Base-by-base conservation (phyloP, 2,888 invertebrate genomes). In the Reticulitermes lucifugus region DNA sequence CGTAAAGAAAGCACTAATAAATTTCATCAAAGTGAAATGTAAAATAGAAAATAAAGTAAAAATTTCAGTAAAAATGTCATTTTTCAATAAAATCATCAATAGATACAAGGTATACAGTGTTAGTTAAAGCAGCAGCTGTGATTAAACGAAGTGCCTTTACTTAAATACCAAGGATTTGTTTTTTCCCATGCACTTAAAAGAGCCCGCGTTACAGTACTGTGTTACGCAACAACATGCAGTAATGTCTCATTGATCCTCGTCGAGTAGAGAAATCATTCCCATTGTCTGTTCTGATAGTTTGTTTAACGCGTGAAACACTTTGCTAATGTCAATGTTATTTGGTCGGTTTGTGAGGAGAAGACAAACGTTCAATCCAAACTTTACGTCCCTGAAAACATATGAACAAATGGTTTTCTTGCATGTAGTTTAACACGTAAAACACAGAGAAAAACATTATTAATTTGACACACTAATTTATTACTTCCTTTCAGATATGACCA, bases 391-490 rank as follows among this genome's bases (percentile, higher is more conserved):
- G n/a, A 10, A 65, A 77, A 77, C 77, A 77, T 51, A 14, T n/a
- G 51, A n/a, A 81, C 81, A 81, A 81, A 81, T 65, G 65, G 65
- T 70, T 81, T 81, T 70, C 81, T 81, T 46, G 81, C 81, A 81
- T 81, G 81, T 46, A 81, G 3, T 65, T 81, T 65, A 65, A 81
- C 65, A 46, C 77, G 46, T 77, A 77, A 46, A 77, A 77, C 77
- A 46, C 41, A 77, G n/a, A 77, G 77, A 77, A 77, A 70, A 81
- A 81, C 43, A 65, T 60, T 81, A 81, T 81, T 81, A 70, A 65
- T 81, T 81, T 81, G 81, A 81, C 81, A 81, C 43, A 65, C 65
- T 70, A 81, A 81, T 81, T 81, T 81, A 81, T 81, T 29, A 70
- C 81, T 81, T 81, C 81, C 81, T 81, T 81, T 81, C 60, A 81